A percentile compares a stretch with the other conserved stretches of the same genome.
phyloP scores from a whole-genome alignment of 2,113 vertebrate species.

The Speoplatyrhinus poulsoni region DNA sequence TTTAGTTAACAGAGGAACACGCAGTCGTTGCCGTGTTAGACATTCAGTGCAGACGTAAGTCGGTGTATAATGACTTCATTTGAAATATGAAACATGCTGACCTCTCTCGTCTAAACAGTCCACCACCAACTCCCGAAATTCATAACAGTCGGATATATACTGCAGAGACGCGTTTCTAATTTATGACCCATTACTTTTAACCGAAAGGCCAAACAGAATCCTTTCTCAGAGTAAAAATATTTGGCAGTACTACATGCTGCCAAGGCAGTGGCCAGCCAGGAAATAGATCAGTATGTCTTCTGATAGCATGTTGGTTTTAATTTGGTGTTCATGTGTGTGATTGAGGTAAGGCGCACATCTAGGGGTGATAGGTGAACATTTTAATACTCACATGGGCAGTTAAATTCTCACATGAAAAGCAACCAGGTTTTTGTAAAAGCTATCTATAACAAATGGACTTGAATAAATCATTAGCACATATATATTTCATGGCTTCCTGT shows the following conservation, averaged over 20 bases:
- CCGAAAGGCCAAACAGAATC: conserved; percentile 3
- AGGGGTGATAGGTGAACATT: conserved; percentile 14
- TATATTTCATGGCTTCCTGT: conserved; percentile 67
- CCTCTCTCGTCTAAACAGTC: conserved; percentile 29
- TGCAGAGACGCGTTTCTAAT: not conserved
- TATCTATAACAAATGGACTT: conserved; percentile 70
- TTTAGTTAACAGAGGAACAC: conserved; percentile 59
- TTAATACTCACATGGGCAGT: conserved; percentile 29
- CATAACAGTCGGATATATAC: not conserved
- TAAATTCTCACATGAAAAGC: conserved; percentile 37
- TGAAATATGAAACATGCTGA: conserved; percentile 35
- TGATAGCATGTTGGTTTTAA: conserved; percentile 2
- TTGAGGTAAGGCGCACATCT: not conserved
- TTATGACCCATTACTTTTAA: not conserved
- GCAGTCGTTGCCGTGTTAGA: conserved; percentile 23
- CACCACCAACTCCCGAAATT: not conserved
- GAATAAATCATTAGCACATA: conserved; percentile 70
- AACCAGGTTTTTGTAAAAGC: conserved; percentile 56
- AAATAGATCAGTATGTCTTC: conserved; percentile 21
- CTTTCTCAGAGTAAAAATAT: conserved; percentile 13
- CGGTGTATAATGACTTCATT: conserved; percentile 44
- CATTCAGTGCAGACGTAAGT: not conserved
- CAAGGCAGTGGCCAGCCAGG: conserved; percentile 10
- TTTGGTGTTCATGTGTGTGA: not conserved
- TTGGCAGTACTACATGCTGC: not conserved